Evolutionary conservation across 2,113 vertebrate genomes (phyloP).

Genomic region (Xyrauchen texanus): DNA sequence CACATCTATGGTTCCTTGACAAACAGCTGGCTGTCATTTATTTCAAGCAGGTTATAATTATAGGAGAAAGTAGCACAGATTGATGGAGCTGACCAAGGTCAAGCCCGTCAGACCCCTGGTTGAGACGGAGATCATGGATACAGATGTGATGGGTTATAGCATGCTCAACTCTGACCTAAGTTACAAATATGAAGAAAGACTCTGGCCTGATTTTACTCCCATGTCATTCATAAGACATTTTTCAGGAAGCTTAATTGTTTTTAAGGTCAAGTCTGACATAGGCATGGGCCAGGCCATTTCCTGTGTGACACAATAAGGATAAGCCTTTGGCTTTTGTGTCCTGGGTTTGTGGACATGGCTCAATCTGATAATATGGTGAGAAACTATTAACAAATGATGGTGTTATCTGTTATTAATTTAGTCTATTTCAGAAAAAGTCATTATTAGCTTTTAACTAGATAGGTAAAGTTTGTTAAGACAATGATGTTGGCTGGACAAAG

Average conservation of each 20-base stretch:
- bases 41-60: slow-evolving; percentile 81
- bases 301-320: slow-evolving; percentile 83
- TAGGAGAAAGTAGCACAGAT: slow-evolving; percentile 89
- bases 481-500: too few species aligned
- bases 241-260: slow-evolving; percentile 72
- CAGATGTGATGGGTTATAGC: background rate
- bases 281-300: slow-evolving; percentile 83
- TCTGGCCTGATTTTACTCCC: too few species aligned
- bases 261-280: slow-evolving; percentile 84
- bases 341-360: slow-evolving; percentile 71
- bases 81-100: slow-evolving; percentile 73
- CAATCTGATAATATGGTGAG: slow-evolving; percentile 45
- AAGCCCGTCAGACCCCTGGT: slow-evolving; percentile 83
- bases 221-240: background rate
- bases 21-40: slow-evolving; percentile 73
- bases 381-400: background rate
- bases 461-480: too few species aligned
- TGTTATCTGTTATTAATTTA: background rate
- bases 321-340: slow-evolving; percentile 78
- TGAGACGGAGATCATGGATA: background rate
- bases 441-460: too few species aligned
- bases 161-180: too few species aligned
- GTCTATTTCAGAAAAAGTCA: too few species aligned
- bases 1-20: slow-evolving; percentile 78
- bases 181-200: too few species aligned